Base-by-base conservation (phyloP, 2,888 invertebrate genomes). In the Parthenolecanium corni region DNA sequence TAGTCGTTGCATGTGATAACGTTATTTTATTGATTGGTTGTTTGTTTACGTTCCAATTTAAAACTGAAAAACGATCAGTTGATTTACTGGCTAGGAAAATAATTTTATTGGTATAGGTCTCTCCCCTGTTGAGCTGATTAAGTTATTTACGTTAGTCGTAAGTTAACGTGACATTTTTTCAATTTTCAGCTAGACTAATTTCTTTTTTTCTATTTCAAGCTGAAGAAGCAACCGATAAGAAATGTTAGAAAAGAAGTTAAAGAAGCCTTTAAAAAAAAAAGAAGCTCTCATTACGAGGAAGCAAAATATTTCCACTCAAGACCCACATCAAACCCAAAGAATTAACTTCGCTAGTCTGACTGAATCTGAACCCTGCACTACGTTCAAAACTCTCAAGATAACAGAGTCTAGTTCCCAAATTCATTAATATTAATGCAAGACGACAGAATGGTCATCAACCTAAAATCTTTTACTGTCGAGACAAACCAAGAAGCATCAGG, bases 141-240 rank as follows among this genome's bases (percentile, higher is more conserved):
- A 16, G 14, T 6, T 31, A 4, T 31, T 31, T 31, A 31, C 31
- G 31, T 31, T 31, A 31, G 31, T 31, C 31, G 31, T 31, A 31
- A 31, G 31, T 31, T 31, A 31, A 31, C 31, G 31, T 31, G 4
- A 31, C 31, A 9, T 31, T 31, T n/a, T 31, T 31, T 4, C 31
- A 31, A 6, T 31, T 31, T 31, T 31, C 31, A 31, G 4, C 9
- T 31, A 6, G 31, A 31, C 31, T 31, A 31, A n/a, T 36, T 49
- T 51, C 38, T 49, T 61, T 49, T 51, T 36, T 38, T 36, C 47
- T 61, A 51, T 51, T 49, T 61, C 51, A 61, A 61, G 61, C 51
- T n/a, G 23, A 54, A 4, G 54, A 54, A 42, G 54, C 54, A 23
- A 54, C 40, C 21, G 54, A 42, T 40, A 23, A 38, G 42, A 54